Percentiles rank a stretch among this genome's conserved stretches.
These are phyloP conservation scores for Thymelicus lineola DNA, from an alignment of 2,888 invertebrate species.

Conservation along the genomic window DNA sequence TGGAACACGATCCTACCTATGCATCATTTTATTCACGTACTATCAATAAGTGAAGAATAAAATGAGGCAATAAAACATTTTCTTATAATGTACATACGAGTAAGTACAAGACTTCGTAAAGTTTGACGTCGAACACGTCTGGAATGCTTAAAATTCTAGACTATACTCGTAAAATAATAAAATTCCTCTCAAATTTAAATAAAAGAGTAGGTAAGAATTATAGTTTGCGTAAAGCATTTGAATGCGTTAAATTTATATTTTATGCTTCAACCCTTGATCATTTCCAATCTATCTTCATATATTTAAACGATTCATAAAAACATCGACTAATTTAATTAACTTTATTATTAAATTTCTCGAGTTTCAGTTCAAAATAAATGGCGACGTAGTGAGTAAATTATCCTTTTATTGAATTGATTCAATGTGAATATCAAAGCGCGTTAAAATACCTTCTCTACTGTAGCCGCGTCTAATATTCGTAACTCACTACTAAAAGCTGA, in stretches of 20 bases:
- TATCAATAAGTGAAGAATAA: too few relatives aligned
- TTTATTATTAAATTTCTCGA: constrained; percentile 11
- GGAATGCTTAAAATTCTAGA: too few relatives aligned
- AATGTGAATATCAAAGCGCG: constrained; percentile 26
- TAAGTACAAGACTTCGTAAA: too few relatives aligned
- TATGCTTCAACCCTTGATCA: neutral
- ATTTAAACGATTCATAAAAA: neutral
- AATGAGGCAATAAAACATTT: too few relatives aligned
- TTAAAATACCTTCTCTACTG: constrained; percentile 33
- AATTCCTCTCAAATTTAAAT: too few relatives aligned
- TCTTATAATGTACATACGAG: too few relatives aligned
- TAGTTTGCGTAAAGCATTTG: neutral
- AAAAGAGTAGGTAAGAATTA: too few relatives aligned
- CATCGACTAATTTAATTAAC: neutral
- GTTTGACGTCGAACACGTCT: too few relatives aligned
- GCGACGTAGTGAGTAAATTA: constrained; percentile 29
- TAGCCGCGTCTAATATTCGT: constrained; percentile 40
- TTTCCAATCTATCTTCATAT: neutral
- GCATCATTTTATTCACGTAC: too few relatives aligned
- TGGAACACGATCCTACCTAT: too few relatives aligned
- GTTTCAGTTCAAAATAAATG: constrained; percentile 22
- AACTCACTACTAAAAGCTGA: constrained; percentile 47
- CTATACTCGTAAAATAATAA: too few relatives aligned
- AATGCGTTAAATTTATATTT: neutral
- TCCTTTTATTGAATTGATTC: constrained; percentile 32